Base-by-base conservation (phyloP, 2,113 vertebrate species). In the Solea senegalensis region DNA sequence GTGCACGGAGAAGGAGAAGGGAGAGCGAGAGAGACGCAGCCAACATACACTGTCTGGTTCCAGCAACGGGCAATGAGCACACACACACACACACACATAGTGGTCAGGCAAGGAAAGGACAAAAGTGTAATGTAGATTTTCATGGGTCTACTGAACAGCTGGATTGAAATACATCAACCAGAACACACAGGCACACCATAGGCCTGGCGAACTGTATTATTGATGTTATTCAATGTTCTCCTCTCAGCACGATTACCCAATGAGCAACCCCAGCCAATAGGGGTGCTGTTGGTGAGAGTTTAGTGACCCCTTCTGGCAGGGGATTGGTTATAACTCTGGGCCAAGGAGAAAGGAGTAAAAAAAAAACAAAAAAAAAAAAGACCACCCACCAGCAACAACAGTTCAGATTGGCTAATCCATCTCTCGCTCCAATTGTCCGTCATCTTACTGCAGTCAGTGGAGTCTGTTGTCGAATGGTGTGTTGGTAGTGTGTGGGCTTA, bases 241-340 rank as follows among this genome's bases (percentile, higher is more conserved):
- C 54, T 76, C 56, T 76, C 63, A 57, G 34, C 69, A 46, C 61
- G 8, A 2, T 66, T 41, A 46, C 61, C 69, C 61, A 53, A 16
- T 69, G 46, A 76, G 59, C 53, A 49, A 66, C 82, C 80, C 79
- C 51, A 14, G 75, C 86, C 86, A 84, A 78, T 86, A 78, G 84
- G 81, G 78, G 69, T 68, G 78, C 76, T 84, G 79, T 82, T 49
- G 66, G 81, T 79, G 80, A 91, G 74, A 80, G 82, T 86, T 82
- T 83, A 81, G 73, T 91, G 91, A 90, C 89, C 90, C 88, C 86
- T 86, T 91, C 88, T 90, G 90, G 87, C 80, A 68, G 82, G 70
- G 57, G 82, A 90, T 91, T 91, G 88, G 88, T 70, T 72, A 39
- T 74, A 79, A 74, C 16, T 13, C 28, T 21, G 52, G 67, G 28